Base-by-base conservation (phyloP, 2,797 vertebrate species). In the Myiotriccus ornatus region DNA sequence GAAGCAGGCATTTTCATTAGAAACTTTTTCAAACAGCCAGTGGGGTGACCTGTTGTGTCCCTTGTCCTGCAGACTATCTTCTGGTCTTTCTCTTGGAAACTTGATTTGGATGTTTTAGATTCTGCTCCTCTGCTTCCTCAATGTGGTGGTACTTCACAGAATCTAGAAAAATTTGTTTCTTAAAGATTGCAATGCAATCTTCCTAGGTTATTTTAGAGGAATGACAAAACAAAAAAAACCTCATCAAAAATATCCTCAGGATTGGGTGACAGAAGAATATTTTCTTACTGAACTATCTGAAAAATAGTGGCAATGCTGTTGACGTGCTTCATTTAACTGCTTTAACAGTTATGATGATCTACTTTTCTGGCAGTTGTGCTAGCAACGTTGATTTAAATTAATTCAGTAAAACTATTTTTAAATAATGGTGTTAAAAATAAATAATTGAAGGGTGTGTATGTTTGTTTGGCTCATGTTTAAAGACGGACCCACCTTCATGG, bases 341-440 rank as follows among this genome's bases (percentile, higher is more conserved):
- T 85, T 70, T 80, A 84, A 32, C 70, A 80, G 74, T 80, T 78
- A 20, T 2, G 46, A 41, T 85, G 44, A 76, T 89, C 84, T 94
- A 6, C 74, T 92, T 92, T 67, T 14, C n/a, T 49, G 73, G 68
- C 60, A 56, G 82, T 80, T 85, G 14, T 30, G n/a, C 50, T 75
- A 62, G 57, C 56, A 85, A 30, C 14, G 2, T 39, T 71, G 9
- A 57, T 77, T 83, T 68, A 56, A 74, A 80, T 87, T 73, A 30
- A 80, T 77, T 89, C 78, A 59, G 24, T 64, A 62, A 57, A 86
- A 59, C 81, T 74, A 19, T 87, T 96, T 94, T 80, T 30, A 83
- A 85, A 46, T 70, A 74, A 49, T 35, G 20, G 10, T 64, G 60
- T 53, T 91, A 75, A 90, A 90, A 94, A 78, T 90, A 78, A 67